A percentile compares a stretch with the other conserved stretches of the same genome.
Evolutionary conservation across 1,140 invertebrate genomes (phyloP).

Genomic region (Charaxes varanes): DNA sequence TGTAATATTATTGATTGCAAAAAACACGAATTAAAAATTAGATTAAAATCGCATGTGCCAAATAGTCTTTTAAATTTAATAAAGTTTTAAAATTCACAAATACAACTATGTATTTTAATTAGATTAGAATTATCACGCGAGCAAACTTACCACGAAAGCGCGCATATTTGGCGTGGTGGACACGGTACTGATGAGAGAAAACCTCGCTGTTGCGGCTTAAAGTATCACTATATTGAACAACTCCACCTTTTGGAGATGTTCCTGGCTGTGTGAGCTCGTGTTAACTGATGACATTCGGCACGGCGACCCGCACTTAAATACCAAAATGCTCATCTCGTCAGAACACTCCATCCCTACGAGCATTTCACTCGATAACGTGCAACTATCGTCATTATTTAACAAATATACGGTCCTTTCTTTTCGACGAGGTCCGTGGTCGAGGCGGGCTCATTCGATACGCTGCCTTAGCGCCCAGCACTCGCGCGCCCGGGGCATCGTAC

Average conservation of each 20-base stretch:
- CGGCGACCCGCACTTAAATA: constrained; percentile 67
- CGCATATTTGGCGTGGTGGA: constrained; percentile 58
- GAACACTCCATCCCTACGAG: constrained; percentile 65
- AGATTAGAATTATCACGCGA: constrained; percentile 24
- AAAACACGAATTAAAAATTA: constrained; percentile 15
- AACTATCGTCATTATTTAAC: constrained; percentile 70
- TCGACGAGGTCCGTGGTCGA: constrained; percentile 43
- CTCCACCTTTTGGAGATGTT: constrained; percentile 57
- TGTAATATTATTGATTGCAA: constrained; percentile 18
- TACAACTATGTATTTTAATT: constrained; percentile 18
- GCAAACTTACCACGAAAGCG: constrained; percentile 61
- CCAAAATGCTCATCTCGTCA: constrained; percentile 64
- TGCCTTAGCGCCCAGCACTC: constrained; percentile 51
- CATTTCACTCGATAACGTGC: constrained; percentile 66
- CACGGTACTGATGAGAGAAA: constrained; percentile 22
- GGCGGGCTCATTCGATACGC: constrained; percentile 50
- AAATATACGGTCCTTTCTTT: constrained; percentile 68
- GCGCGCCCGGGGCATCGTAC: constrained; percentile 20
- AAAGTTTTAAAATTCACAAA: no score
- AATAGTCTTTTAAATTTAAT: constrained; percentile 19
- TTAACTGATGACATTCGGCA: constrained; percentile 69
- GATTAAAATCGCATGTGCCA: constrained; percentile 43
- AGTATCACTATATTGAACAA: constrained; percentile 34
- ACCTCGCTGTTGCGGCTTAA: constrained; percentile 32
- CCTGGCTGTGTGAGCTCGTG: constrained; percentile 53